These are phyloP conservation scores for Ophraella communa DNA, from an alignment of 2,888 invertebrate genomes.

Conservation along the genomic window DNA sequence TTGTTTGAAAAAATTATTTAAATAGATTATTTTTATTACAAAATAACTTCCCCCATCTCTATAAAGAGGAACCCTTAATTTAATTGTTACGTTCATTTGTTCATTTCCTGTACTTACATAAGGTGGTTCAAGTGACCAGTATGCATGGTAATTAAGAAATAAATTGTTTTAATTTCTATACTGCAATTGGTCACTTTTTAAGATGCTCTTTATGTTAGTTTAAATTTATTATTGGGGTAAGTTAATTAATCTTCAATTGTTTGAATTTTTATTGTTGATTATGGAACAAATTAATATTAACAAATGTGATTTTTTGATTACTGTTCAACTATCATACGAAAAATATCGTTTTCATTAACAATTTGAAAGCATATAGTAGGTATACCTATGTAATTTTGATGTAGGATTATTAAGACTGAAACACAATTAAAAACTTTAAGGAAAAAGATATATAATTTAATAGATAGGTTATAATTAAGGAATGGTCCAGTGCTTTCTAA, in stretches of 20 bases:
- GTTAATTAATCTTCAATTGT: neutral
- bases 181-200: slow-evolving; percentile 18
- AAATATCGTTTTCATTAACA: no score
- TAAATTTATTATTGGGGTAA: slow-evolving; percentile 10
- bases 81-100: slow-evolving; percentile 22
- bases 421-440: no score
- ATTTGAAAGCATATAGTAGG: no score
- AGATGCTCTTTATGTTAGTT: neutral
- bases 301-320: no score
- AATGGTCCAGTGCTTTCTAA: no score
- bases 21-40: neutral
- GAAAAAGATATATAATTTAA: no score
- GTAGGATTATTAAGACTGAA: no score
- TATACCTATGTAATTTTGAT: no score
- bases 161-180: slow-evolving; percentile 28
- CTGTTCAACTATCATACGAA: no score
- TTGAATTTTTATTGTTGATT: neutral
- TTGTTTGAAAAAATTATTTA: no score
- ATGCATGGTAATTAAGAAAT: slow-evolving; percentile 16
- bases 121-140: slow-evolving; percentile 30
- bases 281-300: no score
- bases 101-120: slow-evolving; percentile 28
- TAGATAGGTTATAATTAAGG: no score
- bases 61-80: slow-evolving; percentile 24
- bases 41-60: slow-evolving; percentile 6